phyloP scores from a whole-genome alignment of 2,888 invertebrate genomes.

The Calephelis perditalis region DNA sequence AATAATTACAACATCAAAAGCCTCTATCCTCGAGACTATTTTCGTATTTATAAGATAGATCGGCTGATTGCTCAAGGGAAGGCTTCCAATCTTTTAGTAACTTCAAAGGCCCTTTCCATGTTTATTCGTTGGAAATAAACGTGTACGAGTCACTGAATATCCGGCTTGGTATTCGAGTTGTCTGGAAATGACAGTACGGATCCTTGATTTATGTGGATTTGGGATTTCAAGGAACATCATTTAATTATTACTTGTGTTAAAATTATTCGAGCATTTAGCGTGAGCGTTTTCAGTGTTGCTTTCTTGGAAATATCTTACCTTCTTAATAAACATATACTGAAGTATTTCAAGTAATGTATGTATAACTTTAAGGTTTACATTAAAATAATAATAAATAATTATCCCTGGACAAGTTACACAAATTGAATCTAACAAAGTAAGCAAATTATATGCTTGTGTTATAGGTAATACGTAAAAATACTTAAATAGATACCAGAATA shows the following conservation, averaged over 20 bases:
- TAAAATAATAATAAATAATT: no score
- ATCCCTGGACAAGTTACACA: no score
- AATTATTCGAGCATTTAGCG: background rate
- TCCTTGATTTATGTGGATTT: constrained; percentile 2
- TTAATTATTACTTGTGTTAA: constrained; percentile 9
- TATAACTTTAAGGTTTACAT: no score
- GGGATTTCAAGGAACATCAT: constrained; percentile 2
- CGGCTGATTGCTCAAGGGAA: constrained; percentile 27
- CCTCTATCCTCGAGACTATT: constrained; percentile 16
- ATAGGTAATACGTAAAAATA: no score
- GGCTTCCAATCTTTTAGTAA: constrained; percentile 22
- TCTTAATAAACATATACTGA: no score
- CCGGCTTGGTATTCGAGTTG: background rate
- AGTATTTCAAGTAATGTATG: no score
- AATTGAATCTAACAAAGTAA: no score
- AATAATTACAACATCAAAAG: constrained; percentile 7
- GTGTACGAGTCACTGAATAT: constrained; percentile 35
- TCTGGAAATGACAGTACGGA: constrained; percentile 9
- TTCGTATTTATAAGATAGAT: constrained; percentile 23
- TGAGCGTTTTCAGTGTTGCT: background rate
- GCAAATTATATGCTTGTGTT: no score
- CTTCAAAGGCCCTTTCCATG: constrained; percentile 31
- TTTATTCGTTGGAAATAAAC: constrained; percentile 36
- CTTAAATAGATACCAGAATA: no score
- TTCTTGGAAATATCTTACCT: no score